Base-by-base conservation (phyloP, 2,113 vertebrate genomes). In the Colaptes auratus region DNA sequence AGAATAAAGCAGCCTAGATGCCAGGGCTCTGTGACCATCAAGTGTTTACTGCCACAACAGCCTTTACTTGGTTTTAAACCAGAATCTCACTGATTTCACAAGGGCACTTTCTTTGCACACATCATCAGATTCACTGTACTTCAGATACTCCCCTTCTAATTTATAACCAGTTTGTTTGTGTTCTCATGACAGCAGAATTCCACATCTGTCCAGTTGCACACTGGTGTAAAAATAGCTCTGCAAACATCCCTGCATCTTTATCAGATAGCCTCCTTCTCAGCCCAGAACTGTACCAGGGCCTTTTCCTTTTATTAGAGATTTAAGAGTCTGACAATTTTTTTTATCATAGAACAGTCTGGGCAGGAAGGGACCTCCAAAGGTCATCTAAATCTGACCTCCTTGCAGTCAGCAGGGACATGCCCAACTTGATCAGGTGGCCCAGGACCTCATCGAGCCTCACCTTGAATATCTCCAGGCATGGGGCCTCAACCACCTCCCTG, bases 1-100 rank as follows among this genome's bases (percentile, higher is more conserved):
- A 95, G 72, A 86, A 93, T 83, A 91, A 91, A 93, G 56, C 75
- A 91, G 85, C 72, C 36, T 66, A 30, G 52, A 77, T 74, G 56
- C 84, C 90, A 90, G 82, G 71, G 36, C 52, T 89, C 24, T 42
- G 4, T 13, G 33, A 21, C 25, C 72, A 83, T 77, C 36, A 60
- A 30, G 42, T 42, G 73, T 82, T 87, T 36, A 92, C 63, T 79
- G 67, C 55, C 80, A 90, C 75, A 86, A 66, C 6, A 81, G 73
- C 18, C 70, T 88, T 61, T 81, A 55, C 50, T 56, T 36, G 30
- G 44, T 64, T 92, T 82, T 76, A 84, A 90, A 91, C 28, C 44
- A 81, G 71, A 65, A 83, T 39, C 56, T 4, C 61, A 78, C 6
- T 36, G 56, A 77, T 88, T 95, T 95, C 89, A 92, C 50, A 63